Evolutionary conservation across 2,888 invertebrate genomes (phyloP), one percentile per base, ranked within the genome.

Genomic region (Drosophila recens): DNA sequence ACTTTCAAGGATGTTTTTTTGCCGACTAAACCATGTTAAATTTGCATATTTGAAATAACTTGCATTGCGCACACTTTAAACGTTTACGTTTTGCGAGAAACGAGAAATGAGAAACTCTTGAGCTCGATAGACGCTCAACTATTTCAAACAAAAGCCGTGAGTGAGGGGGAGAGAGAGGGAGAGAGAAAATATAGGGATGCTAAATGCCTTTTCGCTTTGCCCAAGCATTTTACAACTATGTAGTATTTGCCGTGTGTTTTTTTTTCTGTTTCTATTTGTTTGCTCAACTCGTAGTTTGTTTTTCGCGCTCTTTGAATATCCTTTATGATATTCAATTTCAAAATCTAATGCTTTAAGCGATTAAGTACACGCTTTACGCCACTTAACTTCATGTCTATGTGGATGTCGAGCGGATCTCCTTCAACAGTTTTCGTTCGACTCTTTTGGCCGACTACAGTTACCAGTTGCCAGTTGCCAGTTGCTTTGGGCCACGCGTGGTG

Each of bases 341-440:
- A 87, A 81, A 89, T 89, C 82, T 81, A 90, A 90, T 88, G 81
- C 88, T 88, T 90, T 82, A 90, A 90, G 90, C 91, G 90, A 86
- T 90, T 90, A 90, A 85, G 82, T 75, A 85, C 75, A 79, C 81
- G 87, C 90, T 88, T 82, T 82, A 89, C 91, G 84, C 90, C 91
- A 90, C 90, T 90, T 90, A 89, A 87, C 90, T 90, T 80, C 76
- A 78, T 84, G 82, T 80, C 80, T 76, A 72, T 65, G 64, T 69
- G 52, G 48, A 58, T 52, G 56, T 48, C 13, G 33, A 53, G 62
- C 43, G 43, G 23, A 36, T 27, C 48, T n/a, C 10, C 67, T 59
- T 27, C 58, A 61, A 69, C 73, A 72, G 68, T 68, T 58, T n/a
- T 38, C 17, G 6, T 65, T 77, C 80, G 72, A 75, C 71, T 51